Evolutionary conservation across 2,888 invertebrate genomes (phyloP).

Genomic region (Ethmia dodecea): DNA sequence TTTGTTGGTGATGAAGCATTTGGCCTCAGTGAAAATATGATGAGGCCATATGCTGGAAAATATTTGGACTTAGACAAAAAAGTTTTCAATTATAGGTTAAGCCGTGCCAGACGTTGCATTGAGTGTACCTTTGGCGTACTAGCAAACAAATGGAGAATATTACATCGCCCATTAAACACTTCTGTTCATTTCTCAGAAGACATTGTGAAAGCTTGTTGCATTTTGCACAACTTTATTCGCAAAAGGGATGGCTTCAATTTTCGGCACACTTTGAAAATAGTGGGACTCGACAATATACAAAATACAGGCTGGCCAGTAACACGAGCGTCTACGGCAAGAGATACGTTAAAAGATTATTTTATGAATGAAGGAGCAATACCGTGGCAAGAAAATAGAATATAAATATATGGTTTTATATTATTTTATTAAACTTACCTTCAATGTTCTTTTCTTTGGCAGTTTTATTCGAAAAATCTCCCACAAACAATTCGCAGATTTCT

Average conservation of each 20-base stretch:
- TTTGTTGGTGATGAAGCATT: constrained; percentile 17
- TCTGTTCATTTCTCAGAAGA: constrained; percentile 7
- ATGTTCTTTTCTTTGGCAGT: constrained; percentile 23
- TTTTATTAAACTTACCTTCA: constrained; percentile 25
- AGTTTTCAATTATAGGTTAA: constrained; percentile 13
- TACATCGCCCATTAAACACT: constrained; percentile 12
- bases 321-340: constrained; percentile 21
- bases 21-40: constrained; percentile 11
- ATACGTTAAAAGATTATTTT: constrained; percentile 24
- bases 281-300: constrained; percentile 21
- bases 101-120: constrained; percentile 12
- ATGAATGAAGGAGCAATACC: constrained; percentile 24
- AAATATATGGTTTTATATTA: too few species aligned
- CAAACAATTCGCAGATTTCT: constrained; percentile 24
- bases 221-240: constrained; percentile 13
- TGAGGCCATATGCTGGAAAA: constrained; percentile 11
- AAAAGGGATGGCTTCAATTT: constrained; percentile 18
- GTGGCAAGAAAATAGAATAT: constrained; percentile 25
- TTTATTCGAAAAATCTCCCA: constrained; percentile 20
- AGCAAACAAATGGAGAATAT: constrained; percentile 7
- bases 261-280: constrained; percentile 18
- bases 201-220: constrained; percentile 11
- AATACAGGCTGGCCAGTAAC: constrained; percentile 16
- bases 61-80: neutral
- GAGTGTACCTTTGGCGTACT: constrained; percentile 7